These are phyloP conservation scores for Semnornis frantzii DNA, from an alignment of 2,113 vertebrate genomes.

Conservation along the genomic window DNA sequence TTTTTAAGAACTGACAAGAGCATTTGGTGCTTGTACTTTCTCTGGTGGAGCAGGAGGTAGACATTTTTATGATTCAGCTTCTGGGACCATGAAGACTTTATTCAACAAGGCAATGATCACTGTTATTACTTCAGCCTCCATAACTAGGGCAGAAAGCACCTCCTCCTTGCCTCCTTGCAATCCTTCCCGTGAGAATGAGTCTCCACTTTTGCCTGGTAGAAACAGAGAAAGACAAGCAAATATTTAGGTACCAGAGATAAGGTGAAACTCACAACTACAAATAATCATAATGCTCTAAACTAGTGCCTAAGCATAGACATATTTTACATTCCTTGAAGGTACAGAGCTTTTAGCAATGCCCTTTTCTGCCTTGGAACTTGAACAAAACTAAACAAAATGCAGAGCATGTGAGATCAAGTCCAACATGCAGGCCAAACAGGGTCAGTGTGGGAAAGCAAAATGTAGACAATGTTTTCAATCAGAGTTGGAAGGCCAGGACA, in stretches of 20 bases:
- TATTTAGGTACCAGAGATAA: neutral
- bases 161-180: neutral
- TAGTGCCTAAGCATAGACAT: neutral
- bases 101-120: neutral
- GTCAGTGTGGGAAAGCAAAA: constrained; percentile 22
- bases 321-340: neutral
- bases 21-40: too few relatives aligned
- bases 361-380: neutral
- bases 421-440: neutral
- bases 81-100: neutral
- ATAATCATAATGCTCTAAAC: neutral
- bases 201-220: neutral
- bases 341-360: neutral
- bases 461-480: constrained; percentile 1
- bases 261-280: neutral
- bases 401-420: neutral
- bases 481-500: constrained; percentile 4
- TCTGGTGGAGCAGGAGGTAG: too few relatives aligned
- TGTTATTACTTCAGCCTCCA: neutral
- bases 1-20: too few relatives aligned
- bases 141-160: neutral
- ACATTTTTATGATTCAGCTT: neutral
- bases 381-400: neutral
- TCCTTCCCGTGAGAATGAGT: neutral
- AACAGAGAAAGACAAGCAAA: neutral